Conservation (phyloP, 92 coral and sea anemone species). For the Muricea muricata region DNA sequence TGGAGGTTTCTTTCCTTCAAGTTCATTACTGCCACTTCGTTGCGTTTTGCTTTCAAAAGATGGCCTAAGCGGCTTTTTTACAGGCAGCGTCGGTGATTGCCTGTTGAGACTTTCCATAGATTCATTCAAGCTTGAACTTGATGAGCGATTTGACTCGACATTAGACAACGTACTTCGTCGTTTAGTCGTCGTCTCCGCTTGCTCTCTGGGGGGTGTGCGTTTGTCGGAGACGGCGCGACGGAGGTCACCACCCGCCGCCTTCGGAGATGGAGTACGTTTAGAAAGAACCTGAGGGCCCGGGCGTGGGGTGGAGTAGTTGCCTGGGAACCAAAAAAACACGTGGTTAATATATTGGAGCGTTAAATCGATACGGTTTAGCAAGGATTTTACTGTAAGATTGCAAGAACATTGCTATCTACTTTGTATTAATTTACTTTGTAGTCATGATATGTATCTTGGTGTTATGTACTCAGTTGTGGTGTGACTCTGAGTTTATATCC, state of each 20-base stretch:
- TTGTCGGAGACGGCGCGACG: constrained; percentile 34
- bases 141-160: not conserved
- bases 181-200: not conserved
- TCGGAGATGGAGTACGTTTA: constrained; percentile 1
- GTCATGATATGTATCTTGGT: too few species aligned
- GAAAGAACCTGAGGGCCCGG: not conserved
- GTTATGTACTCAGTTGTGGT: too few species aligned
- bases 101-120: not conserved
- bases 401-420: too few species aligned
- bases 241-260: not conserved
- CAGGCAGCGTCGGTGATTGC: constrained; percentile 10
- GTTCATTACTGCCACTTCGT: constrained; percentile 8
- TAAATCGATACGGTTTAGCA: too few species aligned
- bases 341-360: too few species aligned
- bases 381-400: too few species aligned
- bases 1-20: constrained; percentile 15
- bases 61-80: constrained; percentile 43
- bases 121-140: not conserved
- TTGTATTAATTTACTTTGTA: too few species aligned
- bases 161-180: constrained; percentile 30
- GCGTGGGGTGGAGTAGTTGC: constrained; percentile 10
- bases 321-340: not conserved
- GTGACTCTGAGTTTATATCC: too few species aligned
- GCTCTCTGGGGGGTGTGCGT: not conserved
- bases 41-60: too few species aligned